Base-by-base conservation (phyloP, 2,888 invertebrate species). In the Ectobius pallidus region DNA sequence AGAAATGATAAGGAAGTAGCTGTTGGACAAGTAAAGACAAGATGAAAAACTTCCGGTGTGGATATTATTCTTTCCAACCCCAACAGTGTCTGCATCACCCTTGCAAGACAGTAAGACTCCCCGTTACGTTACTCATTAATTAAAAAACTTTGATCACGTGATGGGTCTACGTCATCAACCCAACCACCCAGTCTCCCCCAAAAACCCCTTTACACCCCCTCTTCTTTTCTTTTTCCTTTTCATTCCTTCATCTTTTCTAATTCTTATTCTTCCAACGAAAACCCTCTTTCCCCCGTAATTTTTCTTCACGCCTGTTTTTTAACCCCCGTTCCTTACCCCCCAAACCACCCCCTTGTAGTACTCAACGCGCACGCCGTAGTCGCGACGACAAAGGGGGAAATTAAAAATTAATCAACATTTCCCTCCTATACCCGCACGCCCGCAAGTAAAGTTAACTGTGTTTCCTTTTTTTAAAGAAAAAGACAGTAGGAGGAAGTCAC, bases 251-350 rank as follows among this genome's bases (percentile, higher is more conserved):
- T 71, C 71, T 71, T 71, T 69, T 63, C 69, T 74, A 74, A 74
- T 74, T 74, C 72, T 72, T 74, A 74, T 74, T 74, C 74, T 69
- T 71, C 62, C 63, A 44, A 49, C 70, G 63, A 69, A 69, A 69
- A 78, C 79, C 78, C 77, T 79, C 79, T 79, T 79, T 78, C 77
- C 79, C 77, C 76, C 79, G 76, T 77, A 76, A 71, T 75, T 75
- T 62, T 34, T 75, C 76, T 68, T 70, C 70, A 49, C 78, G 78
- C 77, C 77, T 77, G 75, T 77, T 77, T 77, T 25, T 52, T 67
- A 42, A 39, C 73, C 70, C 73, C 58, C 46, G 44, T 69, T 72
- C 55, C 68, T 74, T 69, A 74, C 4, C 55, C 30, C 52, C 55
- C 61, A 58, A 52, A 30, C 69, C 46, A 73, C 20, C 65, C 70